Conservation (phyloP, 2,113 vertebrate genomes). For the Lepidothrix coronata region DNA sequence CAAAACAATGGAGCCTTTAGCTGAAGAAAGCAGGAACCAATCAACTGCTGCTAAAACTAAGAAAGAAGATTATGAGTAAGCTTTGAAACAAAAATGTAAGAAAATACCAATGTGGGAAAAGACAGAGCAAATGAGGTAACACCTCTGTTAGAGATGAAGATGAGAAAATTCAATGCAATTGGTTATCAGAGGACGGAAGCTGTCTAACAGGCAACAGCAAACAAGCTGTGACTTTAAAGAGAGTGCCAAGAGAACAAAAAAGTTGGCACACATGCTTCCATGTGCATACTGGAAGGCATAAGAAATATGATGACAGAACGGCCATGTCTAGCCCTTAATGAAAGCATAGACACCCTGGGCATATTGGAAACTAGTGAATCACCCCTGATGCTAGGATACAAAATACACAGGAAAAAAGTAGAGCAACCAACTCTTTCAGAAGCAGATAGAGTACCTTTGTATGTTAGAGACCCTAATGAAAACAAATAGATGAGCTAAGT, state of each 20-base stretch:
- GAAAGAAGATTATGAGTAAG: neutral
- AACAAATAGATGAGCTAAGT: neutral
- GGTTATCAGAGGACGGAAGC: neutral
- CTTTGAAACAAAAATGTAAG: neutral
- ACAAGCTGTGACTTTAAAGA: neutral
- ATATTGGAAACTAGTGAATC: neutral
- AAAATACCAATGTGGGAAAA: neutral
- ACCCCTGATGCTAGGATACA: neutral
- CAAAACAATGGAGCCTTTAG: neutral
- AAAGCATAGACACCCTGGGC: neutral
- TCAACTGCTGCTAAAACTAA: neutral
- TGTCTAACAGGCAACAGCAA: neutral
- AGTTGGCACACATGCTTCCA: neutral
- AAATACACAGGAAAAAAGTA: neutral
- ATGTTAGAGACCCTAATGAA: neutral
- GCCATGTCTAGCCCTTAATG: neutral
- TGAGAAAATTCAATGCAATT: fast-evolving
- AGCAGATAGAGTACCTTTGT: neutral
- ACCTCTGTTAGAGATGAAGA: neutral
- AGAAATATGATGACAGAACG: neutral
- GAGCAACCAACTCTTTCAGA: neutral
- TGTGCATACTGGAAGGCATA: neutral
- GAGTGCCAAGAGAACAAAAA: neutral
- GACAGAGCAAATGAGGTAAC: neutral
- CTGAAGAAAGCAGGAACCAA: neutral